phyloP scores from a whole-genome alignment of 1,140 invertebrate species.

The Leptonema lineaticorne region DNA sequence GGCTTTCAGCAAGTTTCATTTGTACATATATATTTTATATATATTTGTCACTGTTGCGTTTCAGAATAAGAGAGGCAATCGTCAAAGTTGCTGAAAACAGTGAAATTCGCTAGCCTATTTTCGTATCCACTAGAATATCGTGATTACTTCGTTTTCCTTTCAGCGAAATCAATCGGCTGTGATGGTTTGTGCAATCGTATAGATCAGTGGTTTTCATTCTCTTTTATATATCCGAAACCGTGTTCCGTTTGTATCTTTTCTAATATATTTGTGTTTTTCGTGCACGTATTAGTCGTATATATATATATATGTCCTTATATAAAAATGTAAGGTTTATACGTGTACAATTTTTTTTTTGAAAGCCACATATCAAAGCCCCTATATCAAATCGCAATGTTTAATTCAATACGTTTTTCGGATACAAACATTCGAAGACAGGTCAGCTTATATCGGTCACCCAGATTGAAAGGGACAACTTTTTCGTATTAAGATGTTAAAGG shows the following conservation, averaged over 20 bases:
- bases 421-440: neutral
- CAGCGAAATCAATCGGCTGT: conserved; percentile 28
- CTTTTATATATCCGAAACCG: conserved; percentile 20
- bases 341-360: neutral
- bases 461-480: conserved; percentile 1
- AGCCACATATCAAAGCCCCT: neutral
- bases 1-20: too few species aligned
- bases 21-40: too few species aligned
- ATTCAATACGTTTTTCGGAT: conserved; percentile 11
- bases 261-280: neutral
- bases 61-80: too few species aligned
- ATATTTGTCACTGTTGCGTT: too few species aligned
- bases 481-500: neutral
- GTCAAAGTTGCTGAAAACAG: conserved; percentile 22
- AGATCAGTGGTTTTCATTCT: conserved; percentile 31
- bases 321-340: neutral
- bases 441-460: neutral
- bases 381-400: conserved; percentile 15
- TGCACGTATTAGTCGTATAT: neutral
- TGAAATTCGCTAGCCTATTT: conserved; percentile 19
- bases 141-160: conserved; percentile 33
- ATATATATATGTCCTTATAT: neutral
- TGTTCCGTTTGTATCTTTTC: conserved; percentile 19
- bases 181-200: conserved; percentile 33
- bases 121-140: conserved; percentile 18